Evolutionary conservation across 2,797 vertebrate genomes (phyloP).

Genomic region (Cottoperca gobio): DNA sequence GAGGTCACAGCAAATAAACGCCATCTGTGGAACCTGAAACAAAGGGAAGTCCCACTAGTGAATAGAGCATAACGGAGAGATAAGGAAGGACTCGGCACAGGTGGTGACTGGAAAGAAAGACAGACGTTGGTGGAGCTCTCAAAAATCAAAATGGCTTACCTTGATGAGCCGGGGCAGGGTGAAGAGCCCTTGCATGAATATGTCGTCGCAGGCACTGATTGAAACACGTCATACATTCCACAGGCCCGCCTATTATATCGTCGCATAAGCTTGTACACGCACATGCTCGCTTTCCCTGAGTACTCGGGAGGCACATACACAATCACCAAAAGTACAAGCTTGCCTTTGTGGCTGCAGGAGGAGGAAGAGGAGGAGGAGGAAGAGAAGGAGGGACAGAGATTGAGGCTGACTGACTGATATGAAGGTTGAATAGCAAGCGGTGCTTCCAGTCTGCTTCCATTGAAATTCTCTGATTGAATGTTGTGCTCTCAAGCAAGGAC

Average conservation of each 20-base stretch:
- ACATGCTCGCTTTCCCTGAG: neutral
- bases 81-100: constrained; percentile 9
- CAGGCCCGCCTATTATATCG: neutral
- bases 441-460: constrained; percentile 55
- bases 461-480: constrained; percentile 72
- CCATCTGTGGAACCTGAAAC: constrained; percentile 10
- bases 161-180: constrained; percentile 39
- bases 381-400: constrained; percentile 51
- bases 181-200: constrained; percentile 24
- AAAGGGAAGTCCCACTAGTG: constrained; percentile 34
- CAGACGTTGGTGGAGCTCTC: constrained; percentile 26
- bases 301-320: constrained; percentile 3
- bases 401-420: constrained; percentile 72
- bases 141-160: constrained; percentile 43
- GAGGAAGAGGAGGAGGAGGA: constrained; percentile 18
- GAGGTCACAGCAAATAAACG: constrained; percentile 46
- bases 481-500: constrained; percentile 62
- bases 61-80: constrained; percentile 23
- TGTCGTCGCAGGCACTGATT: constrained; percentile 31
- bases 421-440: constrained; percentile 67
- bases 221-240: constrained; percentile 33
- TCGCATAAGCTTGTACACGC: neutral
- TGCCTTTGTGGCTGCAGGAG: constrained; percentile 37
- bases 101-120: constrained; percentile 24
- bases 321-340: constrained; percentile 30